These are phyloP conservation scores for Spongilla lacustris DNA, from an alignment of 37 sponge, comb jelly and placozoan genomes.

Conservation along the genomic window DNA sequence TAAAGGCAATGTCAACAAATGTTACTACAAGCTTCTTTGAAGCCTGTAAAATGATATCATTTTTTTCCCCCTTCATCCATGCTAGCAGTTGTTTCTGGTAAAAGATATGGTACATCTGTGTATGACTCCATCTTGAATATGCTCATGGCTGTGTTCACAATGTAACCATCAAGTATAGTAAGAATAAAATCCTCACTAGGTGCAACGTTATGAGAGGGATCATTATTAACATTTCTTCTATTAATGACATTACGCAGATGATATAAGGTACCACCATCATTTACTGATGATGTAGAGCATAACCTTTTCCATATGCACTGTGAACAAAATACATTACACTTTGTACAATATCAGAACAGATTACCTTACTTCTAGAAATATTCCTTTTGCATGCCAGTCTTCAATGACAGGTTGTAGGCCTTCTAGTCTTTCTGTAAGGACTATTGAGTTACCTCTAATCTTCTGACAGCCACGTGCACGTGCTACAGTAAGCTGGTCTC, in stretches of 20 bases:
- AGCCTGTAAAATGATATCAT: too few relatives aligned
- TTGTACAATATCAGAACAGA: not conserved
- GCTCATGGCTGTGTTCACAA: not conserved
- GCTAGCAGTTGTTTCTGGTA: too few relatives aligned
- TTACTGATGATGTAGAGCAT: not conserved
- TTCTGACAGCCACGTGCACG: slow-evolving; percentile 4
- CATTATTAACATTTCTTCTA: not conserved
- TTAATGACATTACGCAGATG: not conserved
- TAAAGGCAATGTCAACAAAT: not conserved
- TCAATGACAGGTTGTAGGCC: slow-evolving; percentile 31
- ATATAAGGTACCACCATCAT: not conserved
- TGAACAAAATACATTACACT: not conserved
- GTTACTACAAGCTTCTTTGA: not conserved
- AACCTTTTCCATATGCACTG: not conserved
- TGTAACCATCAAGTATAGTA: too few relatives aligned
- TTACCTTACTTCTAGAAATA: slow-evolving; percentile 1
- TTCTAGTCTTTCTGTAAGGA: not conserved
- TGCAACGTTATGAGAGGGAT: not conserved
- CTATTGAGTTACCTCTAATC: not conserved
- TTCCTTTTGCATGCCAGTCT: slow-evolving; percentile 30
- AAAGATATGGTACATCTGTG: not conserved
- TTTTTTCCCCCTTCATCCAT: too few relatives aligned
- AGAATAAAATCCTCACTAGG: not conserved
- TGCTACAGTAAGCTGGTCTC: slow-evolving; percentile 37
- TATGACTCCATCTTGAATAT: not conserved